phyloP scores from a whole-genome alignment of 2,797 vertebrate genomes.

The Typhlichthys subterraneus region DNA sequence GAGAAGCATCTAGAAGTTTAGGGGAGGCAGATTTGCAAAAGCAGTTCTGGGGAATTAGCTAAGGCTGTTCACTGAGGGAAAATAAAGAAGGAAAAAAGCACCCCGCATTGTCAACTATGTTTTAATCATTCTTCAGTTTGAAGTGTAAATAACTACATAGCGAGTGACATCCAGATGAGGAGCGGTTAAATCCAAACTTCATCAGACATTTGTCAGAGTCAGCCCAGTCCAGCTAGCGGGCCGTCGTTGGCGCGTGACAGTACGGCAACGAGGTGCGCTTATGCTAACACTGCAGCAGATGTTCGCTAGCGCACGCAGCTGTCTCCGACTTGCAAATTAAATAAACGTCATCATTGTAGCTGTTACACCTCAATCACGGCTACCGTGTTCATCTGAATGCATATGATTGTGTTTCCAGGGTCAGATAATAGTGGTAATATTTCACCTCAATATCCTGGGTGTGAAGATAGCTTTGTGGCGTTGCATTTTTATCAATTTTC shows the following conservation, averaged over 20 bases:
- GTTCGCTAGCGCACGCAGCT: slow-evolving; percentile 60
- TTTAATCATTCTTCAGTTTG: slow-evolving; percentile 41
- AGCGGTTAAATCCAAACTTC: slow-evolving; percentile 51
- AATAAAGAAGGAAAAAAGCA: neutral
- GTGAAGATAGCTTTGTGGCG: too few relatives aligned
- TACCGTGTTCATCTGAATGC: slow-evolving; percentile 2
- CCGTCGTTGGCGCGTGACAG: slow-evolving; percentile 58
- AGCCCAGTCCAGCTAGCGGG: slow-evolving; percentile 49
- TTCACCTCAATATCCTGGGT: too few relatives aligned
- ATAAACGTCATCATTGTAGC: slow-evolving; percentile 18
- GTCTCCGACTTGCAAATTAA: slow-evolving; percentile 49
- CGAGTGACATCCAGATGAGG: slow-evolving; percentile 56
- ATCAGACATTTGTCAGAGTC: slow-evolving; percentile 54
- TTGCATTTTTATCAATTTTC: too few relatives aligned
- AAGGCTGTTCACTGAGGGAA: slow-evolving; percentile 34
- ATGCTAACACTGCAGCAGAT: slow-evolving; percentile 61
- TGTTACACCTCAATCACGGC: slow-evolving; percentile 37
- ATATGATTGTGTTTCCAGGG: neutral
- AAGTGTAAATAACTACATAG: slow-evolving; percentile 57
- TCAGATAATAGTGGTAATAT: slow-evolving; percentile 15
- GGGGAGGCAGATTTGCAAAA: slow-evolving; percentile 52
- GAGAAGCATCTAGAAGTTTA: slow-evolving; percentile 63
- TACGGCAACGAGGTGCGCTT: slow-evolving; percentile 33
- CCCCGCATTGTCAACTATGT: slow-evolving; percentile 35
- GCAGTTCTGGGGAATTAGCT: slow-evolving; percentile 54